Evolutionary conservation across 2,888 invertebrate genomes (phyloP).

Genomic region (Atrina japonica): DNA sequence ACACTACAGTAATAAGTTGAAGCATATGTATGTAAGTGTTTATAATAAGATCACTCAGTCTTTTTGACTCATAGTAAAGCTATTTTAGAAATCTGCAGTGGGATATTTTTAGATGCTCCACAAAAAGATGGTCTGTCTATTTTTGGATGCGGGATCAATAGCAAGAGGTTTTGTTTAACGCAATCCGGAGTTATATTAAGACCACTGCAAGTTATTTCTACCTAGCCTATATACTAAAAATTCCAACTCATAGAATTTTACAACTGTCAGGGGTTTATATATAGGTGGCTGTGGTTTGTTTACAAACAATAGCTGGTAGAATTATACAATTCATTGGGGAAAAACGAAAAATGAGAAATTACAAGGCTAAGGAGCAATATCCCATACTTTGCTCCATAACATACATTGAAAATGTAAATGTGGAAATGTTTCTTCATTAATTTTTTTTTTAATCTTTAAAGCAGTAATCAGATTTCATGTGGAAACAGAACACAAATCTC

Average conservation of each 20-base stretch:
- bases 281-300: constrained; percentile 12
- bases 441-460: no score
- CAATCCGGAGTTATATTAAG: constrained; percentile 17
- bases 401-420: no score
- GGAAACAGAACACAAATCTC: no score
- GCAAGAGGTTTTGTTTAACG: background rate
- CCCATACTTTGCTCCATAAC: no score
- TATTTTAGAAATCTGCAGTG: constrained; percentile 39
- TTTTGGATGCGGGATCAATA: constrained; percentile 10
- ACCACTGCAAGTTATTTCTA: constrained; percentile 18
- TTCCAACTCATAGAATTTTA: constrained; percentile 8
- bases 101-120: constrained; percentile 8
- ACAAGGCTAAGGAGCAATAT: no score
- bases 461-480: no score
- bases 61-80: constrained; percentile 43
- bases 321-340: no score
- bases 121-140: constrained; percentile 5
- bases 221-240: constrained; percentile 27
- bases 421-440: no score
- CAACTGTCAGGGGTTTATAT: background rate
- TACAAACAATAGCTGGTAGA: constrained; percentile 24
- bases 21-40: background rate
- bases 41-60: background rate
- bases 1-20: background rate
- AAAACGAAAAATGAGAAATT: no score